Base-by-base conservation (phyloP, 2,888 invertebrate genomes). In the Hylaea fasciaria region DNA sequence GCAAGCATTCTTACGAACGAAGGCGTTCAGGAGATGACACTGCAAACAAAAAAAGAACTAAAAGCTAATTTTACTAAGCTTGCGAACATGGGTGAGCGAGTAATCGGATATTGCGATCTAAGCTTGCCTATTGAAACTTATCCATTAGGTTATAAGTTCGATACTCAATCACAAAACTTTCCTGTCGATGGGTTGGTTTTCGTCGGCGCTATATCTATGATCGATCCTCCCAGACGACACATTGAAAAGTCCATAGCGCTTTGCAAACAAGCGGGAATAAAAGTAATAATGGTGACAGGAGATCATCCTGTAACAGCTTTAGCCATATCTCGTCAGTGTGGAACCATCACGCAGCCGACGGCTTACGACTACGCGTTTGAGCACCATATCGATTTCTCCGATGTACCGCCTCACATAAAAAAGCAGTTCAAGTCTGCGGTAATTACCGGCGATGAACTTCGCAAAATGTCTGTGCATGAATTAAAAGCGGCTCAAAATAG, bases 41-140 rank as follows among this genome's bases (percentile, higher is more conserved):
- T 80, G 0, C 80, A 82, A 13, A 81, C 93, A 70, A 93, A 93
- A 69, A 89, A 93, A 54, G 89, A 93, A 50, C 88, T 95, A 22
- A 94, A 94, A 75, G 89, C 93, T 48, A 94, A 95, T 53, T 96
- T 97, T 80, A 93, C 95, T 55, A 96, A 96, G 81, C 85, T 98
- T 57, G 97, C 97, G 56, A 96, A 96, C 69, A 94, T 96, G 83
- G 98, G 98, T 28, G 97, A 98, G 83, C 93, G 97, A 60, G 97
- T 98, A 0, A 91, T 97, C 49, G 96, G 96, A 14, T 98, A 97
- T 85, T 96, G 96, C 73, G 96, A 97, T 82, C 89, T 93, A 0
- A 73, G 88, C 28, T 87, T 98, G 39, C 94, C 95, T 0, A 69
- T 91, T 29, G 89, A 86, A 5, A 52, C 64, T 2, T 93, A 80